These are phyloP conservation scores for Telmatherina bonti DNA, from an alignment of 2,797 vertebrate genomes.

Conservation along the genomic window DNA sequence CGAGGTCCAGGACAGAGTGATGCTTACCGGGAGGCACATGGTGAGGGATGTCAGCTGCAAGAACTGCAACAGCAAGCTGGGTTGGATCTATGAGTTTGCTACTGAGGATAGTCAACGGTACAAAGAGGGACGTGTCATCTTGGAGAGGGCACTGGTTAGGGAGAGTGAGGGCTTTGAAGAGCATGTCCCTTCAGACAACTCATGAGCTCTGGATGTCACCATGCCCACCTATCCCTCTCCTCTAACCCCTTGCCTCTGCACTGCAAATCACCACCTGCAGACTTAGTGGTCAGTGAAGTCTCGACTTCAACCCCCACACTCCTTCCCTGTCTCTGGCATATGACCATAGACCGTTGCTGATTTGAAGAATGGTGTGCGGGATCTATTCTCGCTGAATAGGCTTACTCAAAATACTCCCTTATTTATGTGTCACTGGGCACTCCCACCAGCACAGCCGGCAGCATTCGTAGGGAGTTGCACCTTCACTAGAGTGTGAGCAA, in stretches of 20 bases:
- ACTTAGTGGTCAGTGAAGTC: conserved; percentile 53
- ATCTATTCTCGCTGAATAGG: conserved; percentile 53
- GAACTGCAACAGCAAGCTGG: conserved; percentile 99
- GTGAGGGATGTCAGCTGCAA: conserved; percentile 99
- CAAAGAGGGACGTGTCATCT: conserved; percentile 97
- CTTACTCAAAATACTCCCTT: conserved; percentile 30
- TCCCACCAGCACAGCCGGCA: conserved; percentile 40
- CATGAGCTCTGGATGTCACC: conserved; percentile 80
- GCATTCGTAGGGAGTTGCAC: conserved; percentile 30
- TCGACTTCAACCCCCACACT: conserved; percentile 32
- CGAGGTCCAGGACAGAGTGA: conserved; percentile 97
- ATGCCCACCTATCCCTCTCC: conserved; percentile 27
- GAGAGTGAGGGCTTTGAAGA: conserved; percentile 99
- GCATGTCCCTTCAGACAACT: conserved; percentile 96
- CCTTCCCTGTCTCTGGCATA: conserved; percentile 28
- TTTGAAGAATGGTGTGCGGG: conserved; percentile 57
- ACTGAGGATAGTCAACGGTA: conserved; percentile 99
- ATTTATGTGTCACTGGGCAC: conserved; percentile 28
- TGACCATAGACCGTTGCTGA: conserved; percentile 50
- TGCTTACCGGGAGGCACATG: conserved; percentile 99
- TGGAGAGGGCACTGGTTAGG: conserved; percentile 94
- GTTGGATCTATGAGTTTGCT: conserved; percentile 99
- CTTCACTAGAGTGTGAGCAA: conserved; percentile 34
- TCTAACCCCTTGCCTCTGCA: conserved; percentile 35
- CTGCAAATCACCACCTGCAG: conserved; percentile 57